Conservation (phyloP, 1,140 invertebrate genomes). For the Drosophila parvula region DNA sequence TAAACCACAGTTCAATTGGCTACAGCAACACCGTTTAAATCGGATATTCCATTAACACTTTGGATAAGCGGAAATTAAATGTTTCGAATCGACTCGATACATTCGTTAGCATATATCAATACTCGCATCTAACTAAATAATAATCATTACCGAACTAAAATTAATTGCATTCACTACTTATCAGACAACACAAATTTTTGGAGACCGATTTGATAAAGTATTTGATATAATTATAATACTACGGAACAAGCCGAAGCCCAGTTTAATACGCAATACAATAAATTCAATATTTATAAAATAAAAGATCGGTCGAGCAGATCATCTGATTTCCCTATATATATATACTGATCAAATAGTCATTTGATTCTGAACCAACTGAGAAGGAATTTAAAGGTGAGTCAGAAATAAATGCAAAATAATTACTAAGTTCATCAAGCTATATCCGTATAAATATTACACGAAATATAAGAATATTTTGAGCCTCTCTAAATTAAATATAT, state of each 20-base stretch:
- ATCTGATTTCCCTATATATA: slow-evolving; percentile 54
- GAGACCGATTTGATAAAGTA: slow-evolving; percentile 59
- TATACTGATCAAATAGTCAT: slow-evolving; percentile 55
- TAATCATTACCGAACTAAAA: slow-evolving; percentile 63
- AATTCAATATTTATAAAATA: slow-evolving; percentile 63
- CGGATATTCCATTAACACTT: slow-evolving; percentile 6
- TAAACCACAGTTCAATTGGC: slow-evolving; percentile 36
- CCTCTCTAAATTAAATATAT: neutral
- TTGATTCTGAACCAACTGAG: slow-evolving; percentile 35
- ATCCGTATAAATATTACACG: neutral
- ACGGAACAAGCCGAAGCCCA: slow-evolving; percentile 18
- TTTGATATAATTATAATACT: slow-evolving; percentile 38
- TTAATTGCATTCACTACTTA: slow-evolving; percentile 61
- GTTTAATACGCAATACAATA: slow-evolving; percentile 48
- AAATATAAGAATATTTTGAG: too few relatives aligned
- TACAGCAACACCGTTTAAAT: slow-evolving; percentile 11
- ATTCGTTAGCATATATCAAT: slow-evolving; percentile 65
- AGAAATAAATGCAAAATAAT: neutral
- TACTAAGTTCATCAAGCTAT: neutral
- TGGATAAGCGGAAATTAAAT: slow-evolving; percentile 27
- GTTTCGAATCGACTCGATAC: slow-evolving; percentile 35
- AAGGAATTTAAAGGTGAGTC: slow-evolving; percentile 56
- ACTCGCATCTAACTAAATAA: slow-evolving; percentile 42
- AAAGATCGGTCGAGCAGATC: slow-evolving; percentile 58
- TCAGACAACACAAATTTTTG: slow-evolving; percentile 16